Base-by-base conservation (phyloP, 2,113 vertebrate species). In the Alosa alosa region DNA sequence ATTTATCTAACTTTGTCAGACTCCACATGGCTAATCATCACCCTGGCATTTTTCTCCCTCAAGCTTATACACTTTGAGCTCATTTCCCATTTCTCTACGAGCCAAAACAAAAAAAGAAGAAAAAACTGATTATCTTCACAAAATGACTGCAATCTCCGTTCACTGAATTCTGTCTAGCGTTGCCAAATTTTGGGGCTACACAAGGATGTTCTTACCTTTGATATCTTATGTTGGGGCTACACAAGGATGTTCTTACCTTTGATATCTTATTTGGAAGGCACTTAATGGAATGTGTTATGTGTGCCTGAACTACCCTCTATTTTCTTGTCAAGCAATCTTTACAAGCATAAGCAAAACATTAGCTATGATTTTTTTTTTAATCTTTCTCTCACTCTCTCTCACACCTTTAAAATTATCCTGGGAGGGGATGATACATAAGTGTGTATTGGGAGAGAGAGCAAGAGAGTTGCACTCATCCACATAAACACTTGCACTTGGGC, bases 251-350 rank as follows among this genome's bases (percentile, higher is more conserved):
- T 68, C 22, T 31, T 36, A 75, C 31, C 68, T 75, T 75, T 36
- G 68, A 78, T 78, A 78, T 78, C 72, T 17, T 78, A 15, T 78
- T 78, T 78, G 72, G 72, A 78, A 39, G 11, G 72, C 72, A 78
- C 72, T 36, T 78, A 78, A 78, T 78, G 15, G 72, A 78, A 39
- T 31, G 72, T 78, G 72, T 78, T 39, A 41, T 78, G 11, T 31
- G 11, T 39, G 25, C 72, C 31, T 39, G 31, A 78, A 41, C 72
- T 41, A 9, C 72, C 72, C 31, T 11, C 72, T 15, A 39, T 78
- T 78, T 78, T 36, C 72, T 39, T 17, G 36, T 39, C 72, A 78
- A 78, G 72, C 3, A 11, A 78, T 78, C 11, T 78, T 36, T 39
- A 15, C 10, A 68, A 68, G 25, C 72, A 39, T 18, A 36, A 11